A percentile compares a stretch with the other conserved stretches of the same genome.
phyloP scores from a whole-genome alignment of 2,113 vertebrate species.

The Tupaia chinensis region DNA sequence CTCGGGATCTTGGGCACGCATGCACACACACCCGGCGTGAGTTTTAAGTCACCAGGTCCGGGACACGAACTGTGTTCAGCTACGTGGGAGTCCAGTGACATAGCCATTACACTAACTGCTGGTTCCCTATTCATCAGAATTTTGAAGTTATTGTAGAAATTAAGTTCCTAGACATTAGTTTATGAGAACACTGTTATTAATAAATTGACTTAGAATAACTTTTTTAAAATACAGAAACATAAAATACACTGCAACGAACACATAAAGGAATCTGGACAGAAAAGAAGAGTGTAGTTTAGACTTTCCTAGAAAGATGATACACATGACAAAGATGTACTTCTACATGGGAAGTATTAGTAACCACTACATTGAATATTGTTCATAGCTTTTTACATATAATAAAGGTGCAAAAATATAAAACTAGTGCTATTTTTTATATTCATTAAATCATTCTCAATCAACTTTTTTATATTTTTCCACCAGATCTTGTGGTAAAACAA shows the following conservation, averaged over 20 bases:
- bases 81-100: too few species aligned
- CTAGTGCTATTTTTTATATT: neutral
- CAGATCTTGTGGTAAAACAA: neutral
- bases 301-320: neutral
- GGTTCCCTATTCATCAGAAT: neutral
- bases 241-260: neutral
- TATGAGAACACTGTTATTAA: neutral
- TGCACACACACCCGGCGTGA: too few species aligned
- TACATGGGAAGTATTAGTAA: neutral
- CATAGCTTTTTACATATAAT: neutral
- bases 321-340: neutral
- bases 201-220: neutral
- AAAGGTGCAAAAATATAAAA: neutral
- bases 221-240: neutral
- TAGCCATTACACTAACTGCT: too few species aligned
- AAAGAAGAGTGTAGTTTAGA: neutral
- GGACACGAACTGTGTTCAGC: too few species aligned
- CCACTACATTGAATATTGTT: neutral
- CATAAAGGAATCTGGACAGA: neutral
- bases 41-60: too few species aligned
- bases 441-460: neutral
- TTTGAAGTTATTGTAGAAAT: conserved; percentile 2
- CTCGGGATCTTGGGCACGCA: too few species aligned
- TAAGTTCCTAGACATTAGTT: neutral
- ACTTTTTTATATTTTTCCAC: conserved; percentile 4